Evolutionary conservation across 2,797 vertebrate species (phyloP).

Genomic region (Lagodon rhomboides): DNA sequence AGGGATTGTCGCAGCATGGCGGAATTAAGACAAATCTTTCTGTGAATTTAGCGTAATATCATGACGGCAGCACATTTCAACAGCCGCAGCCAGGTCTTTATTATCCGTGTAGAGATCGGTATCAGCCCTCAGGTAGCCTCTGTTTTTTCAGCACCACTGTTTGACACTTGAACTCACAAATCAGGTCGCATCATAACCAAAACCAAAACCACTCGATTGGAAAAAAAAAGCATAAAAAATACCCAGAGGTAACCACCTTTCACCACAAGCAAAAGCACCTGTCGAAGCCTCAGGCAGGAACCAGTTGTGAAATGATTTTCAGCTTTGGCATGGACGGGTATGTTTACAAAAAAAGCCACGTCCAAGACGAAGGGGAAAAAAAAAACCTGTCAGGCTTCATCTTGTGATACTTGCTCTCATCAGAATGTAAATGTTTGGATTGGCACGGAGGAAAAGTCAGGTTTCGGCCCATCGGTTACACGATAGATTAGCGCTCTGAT

Average conservation of each 20-base stretch:
- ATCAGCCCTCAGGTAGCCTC: too few species aligned
- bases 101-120: background rate
- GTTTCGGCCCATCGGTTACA: slow-evolving; percentile 47
- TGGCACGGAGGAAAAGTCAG: slow-evolving; percentile 35
- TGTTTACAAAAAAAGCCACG: slow-evolving; percentile 18
- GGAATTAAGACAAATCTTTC: slow-evolving; percentile 16
- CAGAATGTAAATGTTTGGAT: slow-evolving; percentile 71
- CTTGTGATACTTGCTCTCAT: slow-evolving; percentile 7
- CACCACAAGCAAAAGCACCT: background rate
- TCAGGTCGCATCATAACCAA: background rate
- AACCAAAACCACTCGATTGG: slow-evolving; percentile 19
- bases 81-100: background rate
- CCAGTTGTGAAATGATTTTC: background rate
- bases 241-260: background rate
- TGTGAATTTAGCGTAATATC: background rate
- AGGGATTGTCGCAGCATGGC: slow-evolving; percentile 3
- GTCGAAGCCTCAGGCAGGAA: background rate
- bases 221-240: background rate
- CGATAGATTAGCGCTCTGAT: slow-evolving; percentile 52
- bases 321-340: background rate
- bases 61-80: background rate
- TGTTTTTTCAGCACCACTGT: background rate
- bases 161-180: background rate
- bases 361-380: background rate
- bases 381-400: slow-evolving; percentile 1